Conservation (phyloP, 1,140 invertebrate species). For the Danaus melanippus region DNA sequence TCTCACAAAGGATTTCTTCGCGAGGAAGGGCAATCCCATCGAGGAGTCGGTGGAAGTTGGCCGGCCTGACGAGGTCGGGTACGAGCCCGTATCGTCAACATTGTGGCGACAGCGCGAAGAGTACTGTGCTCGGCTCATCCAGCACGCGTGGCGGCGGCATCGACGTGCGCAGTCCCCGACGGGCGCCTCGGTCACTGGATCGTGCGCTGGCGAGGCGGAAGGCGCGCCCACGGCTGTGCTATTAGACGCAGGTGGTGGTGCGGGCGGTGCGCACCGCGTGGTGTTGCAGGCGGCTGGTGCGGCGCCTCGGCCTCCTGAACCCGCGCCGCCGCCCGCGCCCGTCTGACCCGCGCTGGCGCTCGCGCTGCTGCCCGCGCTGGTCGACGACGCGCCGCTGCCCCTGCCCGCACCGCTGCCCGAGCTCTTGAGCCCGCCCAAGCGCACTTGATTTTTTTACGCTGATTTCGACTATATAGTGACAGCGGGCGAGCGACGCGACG, state of each 20-base stretch:
- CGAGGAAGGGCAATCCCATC: slow-evolving; percentile 92
- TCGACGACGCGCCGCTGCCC: slow-evolving; percentile 58
- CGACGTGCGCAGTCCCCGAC: slow-evolving; percentile 77
- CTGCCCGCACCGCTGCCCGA: slow-evolving; percentile 66
- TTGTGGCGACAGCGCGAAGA: slow-evolving; percentile 95
- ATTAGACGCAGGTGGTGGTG: slow-evolving; percentile 46
- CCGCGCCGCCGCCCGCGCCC: slow-evolving; percentile 56
- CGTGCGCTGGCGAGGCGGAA: slow-evolving; percentile 74
- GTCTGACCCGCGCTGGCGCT: slow-evolving; percentile 61
- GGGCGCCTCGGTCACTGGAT: slow-evolving; percentile 31
- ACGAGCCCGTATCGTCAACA: slow-evolving; percentile 94
- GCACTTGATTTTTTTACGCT: slow-evolving; percentile 67
- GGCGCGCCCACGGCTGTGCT: slow-evolving; percentile 74
- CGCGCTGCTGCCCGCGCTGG: slow-evolving; percentile 64
- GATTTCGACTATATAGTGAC: slow-evolving; percentile 48
- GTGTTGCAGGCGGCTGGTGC: slow-evolving; percentile 90
- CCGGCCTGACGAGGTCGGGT: slow-evolving; percentile 87
- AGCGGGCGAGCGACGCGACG: slow-evolving; percentile 46
- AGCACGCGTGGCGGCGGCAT: slow-evolving; percentile 93
- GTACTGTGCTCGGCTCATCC: slow-evolving; percentile 95
- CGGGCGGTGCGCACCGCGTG: slow-evolving; percentile 76
- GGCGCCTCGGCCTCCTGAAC: slow-evolving; percentile 44
- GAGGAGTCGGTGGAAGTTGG: slow-evolving; percentile 90
- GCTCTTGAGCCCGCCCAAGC: slow-evolving; percentile 64
- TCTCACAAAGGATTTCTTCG: slow-evolving; percentile 96